These are phyloP conservation scores for Eristalis intricaria DNA, from an alignment of 2,888 invertebrate species.

Conservation along the genomic window DNA sequence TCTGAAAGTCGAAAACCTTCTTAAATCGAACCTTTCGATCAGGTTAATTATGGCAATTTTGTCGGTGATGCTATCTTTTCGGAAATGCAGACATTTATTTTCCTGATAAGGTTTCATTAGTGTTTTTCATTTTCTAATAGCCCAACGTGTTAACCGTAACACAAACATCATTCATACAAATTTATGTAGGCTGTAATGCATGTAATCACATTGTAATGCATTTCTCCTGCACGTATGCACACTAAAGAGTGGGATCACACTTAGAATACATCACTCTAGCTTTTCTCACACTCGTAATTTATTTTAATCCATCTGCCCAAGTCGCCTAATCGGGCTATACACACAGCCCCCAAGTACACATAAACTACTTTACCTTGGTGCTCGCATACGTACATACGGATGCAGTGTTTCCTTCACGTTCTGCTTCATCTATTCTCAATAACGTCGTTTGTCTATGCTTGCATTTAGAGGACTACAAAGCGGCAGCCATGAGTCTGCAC, in stretches of 20 bases:
- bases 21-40: too few species aligned
- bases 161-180: neutral
- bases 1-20: too few species aligned
- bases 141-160: neutral
- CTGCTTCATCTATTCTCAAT: neutral
- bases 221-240: neutral
- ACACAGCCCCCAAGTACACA: neutral
- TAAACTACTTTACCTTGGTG: neutral
- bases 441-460: neutral
- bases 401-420: neutral
- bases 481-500: neutral
- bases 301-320: neutral
- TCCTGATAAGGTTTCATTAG: too few species aligned
- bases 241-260: neutral
- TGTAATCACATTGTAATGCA: conserved; percentile 12
- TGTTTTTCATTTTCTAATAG: too few species aligned
- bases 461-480: conserved; percentile 1
- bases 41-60: too few species aligned
- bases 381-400: neutral
- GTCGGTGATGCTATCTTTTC: too few species aligned
- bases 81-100: too few species aligned
- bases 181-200: neutral
- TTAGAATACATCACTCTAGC: neutral
- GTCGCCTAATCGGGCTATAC: neutral
- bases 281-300: neutral